phyloP scores from a whole-genome alignment of 2,797 vertebrate genomes.

The Eulemur albifrons region DNA sequence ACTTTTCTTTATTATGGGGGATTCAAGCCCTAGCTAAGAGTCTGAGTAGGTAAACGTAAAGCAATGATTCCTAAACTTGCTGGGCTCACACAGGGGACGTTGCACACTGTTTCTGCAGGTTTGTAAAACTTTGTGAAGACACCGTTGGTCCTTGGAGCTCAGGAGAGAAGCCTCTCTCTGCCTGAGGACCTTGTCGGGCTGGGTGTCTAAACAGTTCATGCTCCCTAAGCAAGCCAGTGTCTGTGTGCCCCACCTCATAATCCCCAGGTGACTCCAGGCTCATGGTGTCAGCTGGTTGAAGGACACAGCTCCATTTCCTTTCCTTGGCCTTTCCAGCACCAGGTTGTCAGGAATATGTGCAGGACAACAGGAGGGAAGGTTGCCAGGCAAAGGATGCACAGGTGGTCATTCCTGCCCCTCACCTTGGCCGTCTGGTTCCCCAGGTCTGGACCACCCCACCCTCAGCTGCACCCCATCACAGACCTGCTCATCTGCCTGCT shows the following conservation, averaged over 20 bases:
- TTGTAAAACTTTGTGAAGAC: neutral
- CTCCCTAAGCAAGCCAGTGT: neutral
- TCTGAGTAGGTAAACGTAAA: neutral
- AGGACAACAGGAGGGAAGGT: accelerated
- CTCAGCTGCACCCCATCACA: neutral
- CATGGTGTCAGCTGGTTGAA: neutral
- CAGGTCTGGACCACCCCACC: too few species aligned
- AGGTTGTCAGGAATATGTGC: accelerated
- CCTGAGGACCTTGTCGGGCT: neutral
- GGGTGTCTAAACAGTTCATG: neutral
- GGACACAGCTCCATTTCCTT: neutral
- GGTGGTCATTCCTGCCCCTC: accelerated
- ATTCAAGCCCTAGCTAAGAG: neutral
- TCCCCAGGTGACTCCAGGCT: neutral
- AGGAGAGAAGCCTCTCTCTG: neutral
- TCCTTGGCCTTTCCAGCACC: neutral
- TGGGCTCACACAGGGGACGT: neutral
- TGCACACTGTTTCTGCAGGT: accelerated
- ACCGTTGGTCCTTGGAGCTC: neutral
- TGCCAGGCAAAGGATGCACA: accelerated
- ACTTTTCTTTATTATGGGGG: neutral
- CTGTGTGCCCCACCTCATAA: neutral
- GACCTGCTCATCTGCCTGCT: neutral
- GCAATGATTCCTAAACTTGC: neutral
- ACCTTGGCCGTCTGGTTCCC: neutral